These are phyloP conservation scores for Saturnia japonica DNA, from an alignment of 2,888 invertebrate genomes.

Conservation along the genomic window DNA sequence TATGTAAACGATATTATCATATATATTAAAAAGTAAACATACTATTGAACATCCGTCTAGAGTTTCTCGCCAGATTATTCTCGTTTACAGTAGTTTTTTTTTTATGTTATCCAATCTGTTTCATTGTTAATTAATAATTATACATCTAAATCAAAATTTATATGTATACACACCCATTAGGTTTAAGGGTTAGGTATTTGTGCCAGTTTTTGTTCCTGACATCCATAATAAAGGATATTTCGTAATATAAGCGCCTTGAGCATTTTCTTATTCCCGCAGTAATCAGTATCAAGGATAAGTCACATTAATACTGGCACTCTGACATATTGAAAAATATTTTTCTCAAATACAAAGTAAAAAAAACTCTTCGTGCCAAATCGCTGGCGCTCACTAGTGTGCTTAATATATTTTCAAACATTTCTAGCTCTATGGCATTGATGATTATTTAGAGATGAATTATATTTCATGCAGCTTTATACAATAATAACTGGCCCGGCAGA, in stretches of 20 bases:
- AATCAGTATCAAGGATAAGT: neutral
- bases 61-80: too few species aligned
- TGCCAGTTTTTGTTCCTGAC: neutral
- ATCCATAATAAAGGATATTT: neutral
- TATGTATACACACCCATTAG: neutral
- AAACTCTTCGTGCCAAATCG: neutral
- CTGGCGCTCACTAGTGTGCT: neutral
- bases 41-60: too few species aligned
- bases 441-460: neutral
- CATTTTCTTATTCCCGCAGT: neutral
- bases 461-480: neutral
- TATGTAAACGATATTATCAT: too few species aligned
- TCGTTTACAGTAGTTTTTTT: too few species aligned
- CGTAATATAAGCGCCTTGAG: neutral
- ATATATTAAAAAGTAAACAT: too few species aligned
- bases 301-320: neutral
- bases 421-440: neutral
- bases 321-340: neutral
- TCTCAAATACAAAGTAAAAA: slow-evolving; percentile 6
- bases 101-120: neutral
- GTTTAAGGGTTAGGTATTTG: neutral
- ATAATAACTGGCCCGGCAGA: too few species aligned
- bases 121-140: neutral
- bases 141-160: neutral
- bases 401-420: neutral